Evolutionary conservation across 2,888 invertebrate species (phyloP), one percentile per base, ranked within the genome.

Genomic region (Aleiodes alternator): DNA sequence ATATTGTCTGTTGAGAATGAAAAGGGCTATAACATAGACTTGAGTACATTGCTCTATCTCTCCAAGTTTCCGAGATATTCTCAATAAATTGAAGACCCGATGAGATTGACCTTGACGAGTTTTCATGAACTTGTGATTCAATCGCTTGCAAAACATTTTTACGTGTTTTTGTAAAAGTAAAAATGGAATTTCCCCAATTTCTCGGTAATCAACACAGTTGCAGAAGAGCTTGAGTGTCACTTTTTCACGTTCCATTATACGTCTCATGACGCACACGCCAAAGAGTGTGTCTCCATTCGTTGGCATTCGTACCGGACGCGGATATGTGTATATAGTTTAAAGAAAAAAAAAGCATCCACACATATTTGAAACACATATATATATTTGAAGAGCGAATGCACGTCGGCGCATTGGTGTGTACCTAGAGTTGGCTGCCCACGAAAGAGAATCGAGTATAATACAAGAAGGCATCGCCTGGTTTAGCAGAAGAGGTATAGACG

Each of bases 181-280:
- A 66, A 11, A 43, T 48, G 14, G 29, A 29, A n/a, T 56, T 70
- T 31, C 2, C 59, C 31, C 38, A 66, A 51, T 55, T 59, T 59
- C 23, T 57, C 43, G 51, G 51, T 72, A 76, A 72, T 76, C 66
- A 68, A 43, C 59, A 14, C 68, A 43, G 56, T 43, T 8, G 55
- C 61, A 29, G 64, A 53, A 50, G 72, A 43, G 43, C 43, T 59
- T 77, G 82, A 83, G 85, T 82, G 84, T 85, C 85, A 80, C 83
- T 87, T 87, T 23, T 84, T 83, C 84, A 85, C 82, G 82, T 87
- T 85, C 82, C 84, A 84, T 86, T 85, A 84, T 84, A 83, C 72
- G 48, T 73, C 56, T 68, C 72, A 59, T 59, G 76, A 77, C 76
- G 77, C 79, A 78, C 77, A 79, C 76, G 75, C 76, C 76, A 73